A percentile compares a stretch with the other conserved stretches of the same genome.
Evolutionary conservation across 2,797 vertebrate genomes (phyloP).

Genomic region (Apodemus agrarius): DNA sequence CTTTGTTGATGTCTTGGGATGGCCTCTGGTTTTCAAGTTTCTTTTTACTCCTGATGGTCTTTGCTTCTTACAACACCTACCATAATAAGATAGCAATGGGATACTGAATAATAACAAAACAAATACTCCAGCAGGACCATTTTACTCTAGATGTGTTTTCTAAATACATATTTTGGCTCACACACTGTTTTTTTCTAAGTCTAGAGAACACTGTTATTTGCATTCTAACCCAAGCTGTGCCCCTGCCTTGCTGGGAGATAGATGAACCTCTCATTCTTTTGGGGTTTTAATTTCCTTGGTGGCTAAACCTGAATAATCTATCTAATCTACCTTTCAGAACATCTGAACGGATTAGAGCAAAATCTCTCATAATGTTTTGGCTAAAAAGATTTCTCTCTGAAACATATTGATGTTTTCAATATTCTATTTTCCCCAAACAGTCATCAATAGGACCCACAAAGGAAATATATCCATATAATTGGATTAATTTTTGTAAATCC

Average conservation of each 20-base stretch:
- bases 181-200: constrained; percentile 28
- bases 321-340: constrained; percentile 64
- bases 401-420: constrained; percentile 68
- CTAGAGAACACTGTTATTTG: constrained; percentile 56
- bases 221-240: constrained; percentile 30
- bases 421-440: constrained; percentile 68
- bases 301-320: constrained; percentile 50
- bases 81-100: neutral
- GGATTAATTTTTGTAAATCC: constrained; percentile 75
- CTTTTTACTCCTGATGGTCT: neutral
- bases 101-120: constrained; percentile 16
- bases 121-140: constrained; percentile 31
- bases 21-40: neutral
- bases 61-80: neutral
- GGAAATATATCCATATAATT: constrained; percentile 66
- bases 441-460: constrained; percentile 72
- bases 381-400: constrained; percentile 72
- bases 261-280: constrained; percentile 66
- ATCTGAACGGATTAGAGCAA: constrained; percentile 66
- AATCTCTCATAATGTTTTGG: constrained; percentile 63
- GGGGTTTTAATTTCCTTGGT: constrained; percentile 74
- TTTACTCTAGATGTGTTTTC: constrained; percentile 19
- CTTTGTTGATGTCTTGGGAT: neutral
- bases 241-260: neutral
- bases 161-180: neutral